Base-by-base conservation (phyloP, 1,140 invertebrate species). In the Hestina assimilis region DNA sequence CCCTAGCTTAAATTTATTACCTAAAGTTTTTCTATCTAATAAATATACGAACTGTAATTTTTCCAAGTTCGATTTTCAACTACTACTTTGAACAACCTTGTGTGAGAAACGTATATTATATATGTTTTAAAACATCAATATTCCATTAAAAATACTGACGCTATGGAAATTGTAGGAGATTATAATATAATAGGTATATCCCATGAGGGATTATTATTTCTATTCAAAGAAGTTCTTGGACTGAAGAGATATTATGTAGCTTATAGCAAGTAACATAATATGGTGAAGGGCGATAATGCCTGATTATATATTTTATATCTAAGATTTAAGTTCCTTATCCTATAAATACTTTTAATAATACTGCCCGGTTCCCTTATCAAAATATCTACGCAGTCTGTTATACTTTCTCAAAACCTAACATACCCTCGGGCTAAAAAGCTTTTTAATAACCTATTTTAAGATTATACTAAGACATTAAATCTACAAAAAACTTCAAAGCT, bases 301-400 rank as follows among this genome's bases (percentile, higher is more conserved):
- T 57, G 41, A 52, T 40, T 50, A 65, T 24, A 41, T 23, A 9
- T 38, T 63, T 59, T 46, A 59, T 3, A 20, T 45, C 38, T 73
- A 68, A 65, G 45, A 54, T 63, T 59, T 54, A 66, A 54, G 51
- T 63, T 65, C 54, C 59, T 63, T 66, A 68, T 63, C 48, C 47
- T 50, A 55, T 56, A 64, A 75, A 83, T 81, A 83, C 72, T 72
- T 66, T 68, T 51, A 59, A 47, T 74, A 79, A 81, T 83, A 83
- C 76, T 81, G 75, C 64, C 56, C 56, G 59, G 67, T 56, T 67
- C 58, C 42, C 52, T 55, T 70, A 75, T 71, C 68, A 70, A 69
- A 74, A 66, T 52, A 63, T 33, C 55, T 72, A 72, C 48, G 59
- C 79, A 79, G 79, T 80, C 79, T 75, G 75, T 71, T 61, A 64